Conservation (phyloP, 1,140 invertebrate genomes). For the Papilio polytes region DNA sequence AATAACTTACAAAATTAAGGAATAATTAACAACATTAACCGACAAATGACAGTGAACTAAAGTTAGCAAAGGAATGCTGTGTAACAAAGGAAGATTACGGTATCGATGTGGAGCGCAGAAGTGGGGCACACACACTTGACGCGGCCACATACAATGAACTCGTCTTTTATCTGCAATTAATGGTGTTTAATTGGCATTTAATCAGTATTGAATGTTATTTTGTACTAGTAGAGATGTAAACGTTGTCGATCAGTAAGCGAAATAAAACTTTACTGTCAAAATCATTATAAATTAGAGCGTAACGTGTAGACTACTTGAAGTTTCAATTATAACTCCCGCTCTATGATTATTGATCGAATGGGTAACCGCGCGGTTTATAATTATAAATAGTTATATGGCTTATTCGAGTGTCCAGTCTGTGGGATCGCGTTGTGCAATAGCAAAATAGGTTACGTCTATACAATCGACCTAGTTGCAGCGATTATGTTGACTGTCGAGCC, state of each 20-base stretch:
- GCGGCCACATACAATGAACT: conserved; percentile 15
- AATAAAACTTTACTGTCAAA: neutral
- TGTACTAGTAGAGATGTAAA: conserved; percentile 1
- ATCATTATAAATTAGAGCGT: conserved; percentile 30
- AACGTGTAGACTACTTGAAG: conserved; percentile 18
- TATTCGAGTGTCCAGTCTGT: conserved; percentile 57
- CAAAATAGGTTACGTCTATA: conserved; percentile 76
- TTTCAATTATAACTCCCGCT: conserved; percentile 30
- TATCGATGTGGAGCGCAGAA: conserved; percentile 65
- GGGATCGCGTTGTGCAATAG: conserved; percentile 68
- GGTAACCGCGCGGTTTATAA: conserved; percentile 54
- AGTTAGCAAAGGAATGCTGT: conserved; percentile 40
- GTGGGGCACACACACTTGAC: conserved; percentile 45
- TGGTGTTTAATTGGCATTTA: conserved; percentile 31
- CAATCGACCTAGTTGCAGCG: conserved; percentile 63
- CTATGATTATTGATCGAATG: conserved; percentile 57
- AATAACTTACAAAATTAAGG: neutral
- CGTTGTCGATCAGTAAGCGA: conserved; percentile 5
- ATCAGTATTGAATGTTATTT: conserved; percentile 21
- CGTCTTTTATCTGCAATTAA: conserved; percentile 35
- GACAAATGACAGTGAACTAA: conserved; percentile 38
- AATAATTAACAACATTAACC: neutral
- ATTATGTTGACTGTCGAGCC: conserved; percentile 59
- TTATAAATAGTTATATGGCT: conserved; percentile 41
- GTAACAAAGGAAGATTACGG: conserved; percentile 48